Base-by-base conservation (phyloP, 2,113 vertebrate species). In the Scartelaos histophorus region DNA sequence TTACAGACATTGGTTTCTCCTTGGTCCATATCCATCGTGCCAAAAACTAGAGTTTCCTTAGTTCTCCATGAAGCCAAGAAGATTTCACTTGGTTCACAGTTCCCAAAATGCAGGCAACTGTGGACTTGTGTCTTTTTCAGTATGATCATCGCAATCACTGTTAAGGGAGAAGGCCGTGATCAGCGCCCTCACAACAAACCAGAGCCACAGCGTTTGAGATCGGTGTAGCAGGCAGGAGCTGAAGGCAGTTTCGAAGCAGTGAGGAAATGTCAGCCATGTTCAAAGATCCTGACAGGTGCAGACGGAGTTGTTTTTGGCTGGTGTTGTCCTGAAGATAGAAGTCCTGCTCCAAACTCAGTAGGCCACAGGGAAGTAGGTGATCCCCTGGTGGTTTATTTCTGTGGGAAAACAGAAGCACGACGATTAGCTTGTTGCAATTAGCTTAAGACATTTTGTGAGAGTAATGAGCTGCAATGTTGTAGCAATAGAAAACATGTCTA, bases 371-470 rank as follows among this genome's bases (percentile, higher is more conserved):
- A 94, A 96, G 94, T 94, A 96, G 93, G 89, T 95, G 95, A 85
- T 95, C 95, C 93, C 95, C 95, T 93, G 95, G 94, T 93, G 95
- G 94, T 94, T 95, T 94, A 95, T 95, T 86, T 94, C 97, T 99
- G 79, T 65, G 67, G 16, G 64, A 38, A 83, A 47, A 77, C 13
- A 60, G 79, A 90, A 84, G 9, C 19, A 80, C 70, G 78, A 71
- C 66, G 54, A 73, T 66, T 75, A 67, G 67, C 76, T 76, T 16
- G 6, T 25, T 16, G 12, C 46, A 47, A 16, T 47, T 51, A 51
- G 16, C 47, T 43, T 7, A 43, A 43, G 38, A 43, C 10, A 43
- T 43, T 38, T 43, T 43, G 38, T 10, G 38, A 10, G 38, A 43
- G 38, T 9, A 51, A 51, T 17, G 6, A 51, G 47, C 1, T 19